A percentile compares a stretch with the other conserved stretches of the same genome.
Evolutionary conservation across 1,140 invertebrate species (phyloP).

Genomic region (Saccostrea glomerata): DNA sequence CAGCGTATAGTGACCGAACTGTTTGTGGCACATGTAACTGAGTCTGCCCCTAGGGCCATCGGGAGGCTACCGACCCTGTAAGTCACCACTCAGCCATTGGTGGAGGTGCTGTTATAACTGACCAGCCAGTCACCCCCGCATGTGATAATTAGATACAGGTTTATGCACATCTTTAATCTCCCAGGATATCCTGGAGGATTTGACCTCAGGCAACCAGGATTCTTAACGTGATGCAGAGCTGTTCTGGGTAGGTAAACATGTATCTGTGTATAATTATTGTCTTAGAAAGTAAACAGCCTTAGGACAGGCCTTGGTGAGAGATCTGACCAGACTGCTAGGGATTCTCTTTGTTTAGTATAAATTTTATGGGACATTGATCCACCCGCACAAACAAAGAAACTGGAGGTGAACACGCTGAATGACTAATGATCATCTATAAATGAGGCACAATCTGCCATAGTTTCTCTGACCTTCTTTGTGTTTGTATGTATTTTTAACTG

Average conservation of each 20-base stretch:
- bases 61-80: not conserved
- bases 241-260: conserved; percentile 13
- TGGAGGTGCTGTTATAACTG: not conserved
- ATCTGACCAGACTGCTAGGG: not conserved
- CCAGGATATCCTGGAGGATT: conserved; percentile 25
- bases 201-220: not conserved
- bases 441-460: not conserved
- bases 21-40: conserved; percentile 12
- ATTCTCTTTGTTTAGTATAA: conserved; percentile 14
- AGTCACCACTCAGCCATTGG: not conserved
- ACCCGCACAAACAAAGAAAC: not conserved
- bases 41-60: not conserved
- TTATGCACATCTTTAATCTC: conserved; percentile 19
- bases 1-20: not conserved
- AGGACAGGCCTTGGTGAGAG: not conserved
- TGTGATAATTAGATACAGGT: conserved; percentile 28
- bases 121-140: conserved; percentile 7
- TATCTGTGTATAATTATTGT: not conserved
- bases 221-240: conserved; percentile 20
- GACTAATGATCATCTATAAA: conserved; percentile 16
- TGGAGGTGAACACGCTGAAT: not conserved
- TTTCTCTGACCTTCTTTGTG: conserved; percentile 27
- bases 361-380: conserved; percentile 26
- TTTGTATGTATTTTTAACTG: not conserved
- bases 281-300: not conserved